These are phyloP conservation scores for Dichetophora obliterata DNA, from an alignment of 2,888 invertebrate genomes.

Conservation along the genomic window DNA sequence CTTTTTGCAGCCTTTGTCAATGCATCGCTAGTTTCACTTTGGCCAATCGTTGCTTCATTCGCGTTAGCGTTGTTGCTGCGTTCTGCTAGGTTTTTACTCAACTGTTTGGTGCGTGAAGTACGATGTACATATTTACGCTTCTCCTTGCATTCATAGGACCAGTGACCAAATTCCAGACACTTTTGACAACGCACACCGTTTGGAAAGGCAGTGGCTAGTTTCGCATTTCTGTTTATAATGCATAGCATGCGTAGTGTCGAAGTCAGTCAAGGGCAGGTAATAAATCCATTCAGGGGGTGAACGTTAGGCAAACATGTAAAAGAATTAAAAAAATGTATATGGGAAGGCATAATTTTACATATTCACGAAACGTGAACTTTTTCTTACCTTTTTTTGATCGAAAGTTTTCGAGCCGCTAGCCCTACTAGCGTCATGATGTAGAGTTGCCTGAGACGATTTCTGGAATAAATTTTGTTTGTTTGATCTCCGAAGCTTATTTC, in stretches of 20 bases:
- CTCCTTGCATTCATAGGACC: constrained; percentile 91
- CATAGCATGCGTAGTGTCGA: neutral
- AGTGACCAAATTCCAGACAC: constrained; percentile 92
- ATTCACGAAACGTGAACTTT: neutral
- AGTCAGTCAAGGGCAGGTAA: neutral
- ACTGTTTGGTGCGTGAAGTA: constrained; percentile 83
- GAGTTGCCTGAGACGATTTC: constrained; percentile 26
- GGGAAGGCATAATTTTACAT: neutral
- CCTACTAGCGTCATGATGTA: constrained; percentile 65
- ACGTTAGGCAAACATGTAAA: neutral
- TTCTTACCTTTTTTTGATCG: constrained; percentile 64
- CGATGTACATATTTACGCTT: constrained; percentile 90
- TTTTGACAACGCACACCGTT: constrained; percentile 90
- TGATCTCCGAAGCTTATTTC: neutral
- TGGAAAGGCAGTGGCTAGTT: constrained; percentile 77
- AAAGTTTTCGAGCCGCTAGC: constrained; percentile 65
- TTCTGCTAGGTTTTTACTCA: constrained; percentile 76
- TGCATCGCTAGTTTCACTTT: constrained; percentile 46
- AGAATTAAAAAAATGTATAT: constrained; percentile 10
- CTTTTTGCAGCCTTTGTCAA: constrained; percentile 36
- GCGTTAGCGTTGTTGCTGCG: neutral
- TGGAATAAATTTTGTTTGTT: constrained; percentile 32
- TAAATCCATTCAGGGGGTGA: neutral
- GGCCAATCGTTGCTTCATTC: constrained; percentile 35
- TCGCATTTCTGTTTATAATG: constrained; percentile 71